Percentiles rank a stretch among this genome's conserved stretches.
Evolutionary conservation across 2,888 invertebrate genomes (phyloP).

Genomic region (Gymnosoma rotundatum): DNA sequence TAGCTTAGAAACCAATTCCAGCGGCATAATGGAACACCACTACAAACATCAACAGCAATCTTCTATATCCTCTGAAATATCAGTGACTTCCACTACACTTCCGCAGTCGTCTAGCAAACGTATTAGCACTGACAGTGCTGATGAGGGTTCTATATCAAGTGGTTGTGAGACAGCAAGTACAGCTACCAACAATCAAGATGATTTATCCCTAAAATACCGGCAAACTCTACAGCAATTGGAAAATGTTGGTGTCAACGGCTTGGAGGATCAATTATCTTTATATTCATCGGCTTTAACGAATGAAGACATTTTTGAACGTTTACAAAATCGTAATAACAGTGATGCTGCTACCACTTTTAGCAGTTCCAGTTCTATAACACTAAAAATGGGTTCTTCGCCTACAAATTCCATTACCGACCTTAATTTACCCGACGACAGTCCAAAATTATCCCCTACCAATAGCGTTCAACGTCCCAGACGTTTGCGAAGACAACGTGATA

Average conservation of each 20-base stretch:
- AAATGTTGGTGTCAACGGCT: constrained; percentile 7
- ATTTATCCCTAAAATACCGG: constrained; percentile 77
- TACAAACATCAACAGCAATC: constrained; percentile 78
- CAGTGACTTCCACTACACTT: constrained; percentile 69
- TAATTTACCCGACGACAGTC: constrained; percentile 33
- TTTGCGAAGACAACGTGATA: constrained; percentile 55
- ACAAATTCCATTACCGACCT: constrained; percentile 70
- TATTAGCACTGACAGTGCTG: constrained; percentile 83
- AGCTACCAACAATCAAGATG: constrained; percentile 84
- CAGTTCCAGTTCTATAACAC: constrained; percentile 79
- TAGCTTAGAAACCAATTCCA: constrained; percentile 73
- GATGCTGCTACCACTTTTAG: constrained; percentile 78
- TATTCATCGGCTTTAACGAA: constrained; percentile 32
- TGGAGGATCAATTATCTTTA: constrained; percentile 39
- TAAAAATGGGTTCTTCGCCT: constrained; percentile 76
- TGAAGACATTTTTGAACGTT: constrained; percentile 67
- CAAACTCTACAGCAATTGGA: constrained; percentile 61
- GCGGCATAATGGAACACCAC: constrained; percentile 51
- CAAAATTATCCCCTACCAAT: constrained; percentile 38
- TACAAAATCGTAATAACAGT: constrained; percentile 76
- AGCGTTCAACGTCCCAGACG: constrained; percentile 66
- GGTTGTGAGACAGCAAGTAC: constrained; percentile 92
- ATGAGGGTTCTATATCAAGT: constrained; percentile 90
- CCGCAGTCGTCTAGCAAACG: constrained; percentile 64
- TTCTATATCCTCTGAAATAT: constrained; percentile 78